phyloP scores from a whole-genome alignment of 2,888 invertebrate species.

The Archaeoteleia sp. region DNA sequence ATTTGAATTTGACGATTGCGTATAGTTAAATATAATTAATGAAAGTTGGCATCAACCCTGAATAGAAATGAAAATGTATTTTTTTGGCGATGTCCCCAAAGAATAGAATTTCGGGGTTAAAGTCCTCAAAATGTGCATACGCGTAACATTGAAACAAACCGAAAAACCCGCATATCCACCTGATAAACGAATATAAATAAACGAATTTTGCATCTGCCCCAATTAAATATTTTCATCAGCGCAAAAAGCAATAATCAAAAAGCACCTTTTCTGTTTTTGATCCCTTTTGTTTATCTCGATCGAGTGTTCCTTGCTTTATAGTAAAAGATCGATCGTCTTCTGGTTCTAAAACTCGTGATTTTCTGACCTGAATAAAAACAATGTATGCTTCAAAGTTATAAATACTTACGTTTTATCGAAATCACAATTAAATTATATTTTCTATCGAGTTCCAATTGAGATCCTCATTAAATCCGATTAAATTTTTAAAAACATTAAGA shows the following conservation, averaged over 20 bases:
- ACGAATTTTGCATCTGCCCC: no score
- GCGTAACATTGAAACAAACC: no score
- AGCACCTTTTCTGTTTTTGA: conserved; percentile 68
- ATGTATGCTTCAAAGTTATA: conserved; percentile 5
- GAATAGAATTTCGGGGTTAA: conserved; percentile 30
- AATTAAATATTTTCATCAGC: conserved; percentile 37
- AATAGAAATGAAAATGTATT: conserved; percentile 26
- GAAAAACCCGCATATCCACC: no score
- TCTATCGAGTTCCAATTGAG: not conserved
- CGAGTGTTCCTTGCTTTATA: conserved; percentile 55
- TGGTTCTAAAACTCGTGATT: conserved; percentile 54
- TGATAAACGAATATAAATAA: no score
- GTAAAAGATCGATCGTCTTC: conserved; percentile 52
- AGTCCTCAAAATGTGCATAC: no score
- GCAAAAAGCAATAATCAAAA: conserved; percentile 54
- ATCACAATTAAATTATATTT: not conserved
- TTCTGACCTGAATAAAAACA: conserved; percentile 55
- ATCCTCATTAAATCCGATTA: not conserved
- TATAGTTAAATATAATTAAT: conserved; percentile 19
- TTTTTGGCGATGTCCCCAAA: conserved; percentile 38
- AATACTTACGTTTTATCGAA: not conserved
- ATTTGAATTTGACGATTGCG: not conserved
- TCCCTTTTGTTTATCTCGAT: conserved; percentile 62
- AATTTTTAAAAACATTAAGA: not conserved
- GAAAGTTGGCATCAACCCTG: conserved; percentile 32